phyloP scores from a whole-genome alignment of 2,888 invertebrate species.

The Schizaphis graminum region DNA sequence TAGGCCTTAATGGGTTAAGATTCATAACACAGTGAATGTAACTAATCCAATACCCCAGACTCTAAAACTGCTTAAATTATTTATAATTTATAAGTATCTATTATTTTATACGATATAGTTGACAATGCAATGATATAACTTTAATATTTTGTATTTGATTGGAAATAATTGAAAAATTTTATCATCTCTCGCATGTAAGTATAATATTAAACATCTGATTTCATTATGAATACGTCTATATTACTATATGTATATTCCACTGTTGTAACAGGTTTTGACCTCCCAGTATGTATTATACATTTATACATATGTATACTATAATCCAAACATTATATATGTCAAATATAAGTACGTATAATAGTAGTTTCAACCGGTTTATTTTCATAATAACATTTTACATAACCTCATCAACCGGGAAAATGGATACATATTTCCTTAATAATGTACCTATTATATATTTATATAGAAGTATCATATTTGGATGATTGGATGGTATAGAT shows the following conservation, averaged over 20 bases:
- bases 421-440: neutral
- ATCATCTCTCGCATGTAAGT: neutral
- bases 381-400: slow-evolving; percentile 27
- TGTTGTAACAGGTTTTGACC: neutral
- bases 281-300: neutral
- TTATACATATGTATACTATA: no score
- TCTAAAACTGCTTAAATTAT: neutral
- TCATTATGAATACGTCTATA: neutral
- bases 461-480: neutral
- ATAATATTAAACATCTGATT: neutral
- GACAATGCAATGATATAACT: neutral
- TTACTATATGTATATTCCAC: neutral
- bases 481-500: neutral
- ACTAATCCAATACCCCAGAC: neutral
- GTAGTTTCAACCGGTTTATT: slow-evolving; percentile 21
- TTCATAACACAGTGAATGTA: neutral
- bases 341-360: neutral
- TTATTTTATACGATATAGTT: neutral
- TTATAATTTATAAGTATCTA: neutral
- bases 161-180: neutral
- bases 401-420: slow-evolving; percentile 24
- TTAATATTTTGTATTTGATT: neutral
- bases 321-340: slow-evolving; percentile 7
- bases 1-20: no score
- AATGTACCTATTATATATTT: neutral